These are phyloP conservation scores for Pteruthius melanotis DNA, from an alignment of 2,113 vertebrate species.

Conservation along the genomic window DNA sequence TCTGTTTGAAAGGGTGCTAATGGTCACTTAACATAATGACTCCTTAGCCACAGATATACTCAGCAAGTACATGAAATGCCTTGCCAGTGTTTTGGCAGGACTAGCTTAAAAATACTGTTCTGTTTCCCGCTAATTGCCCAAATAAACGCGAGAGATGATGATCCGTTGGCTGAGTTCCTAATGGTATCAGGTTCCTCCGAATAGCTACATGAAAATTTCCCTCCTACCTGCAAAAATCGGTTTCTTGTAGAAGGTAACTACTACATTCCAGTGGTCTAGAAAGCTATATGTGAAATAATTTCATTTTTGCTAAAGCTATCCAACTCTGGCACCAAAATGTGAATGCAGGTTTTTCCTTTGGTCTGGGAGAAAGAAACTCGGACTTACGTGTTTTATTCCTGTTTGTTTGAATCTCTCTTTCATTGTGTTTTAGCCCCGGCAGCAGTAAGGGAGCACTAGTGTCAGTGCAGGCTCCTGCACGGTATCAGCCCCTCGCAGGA, in stretches of 20 bases:
- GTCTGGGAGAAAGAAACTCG: not conserved
- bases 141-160: not conserved
- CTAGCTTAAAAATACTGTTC: not conserved
- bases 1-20: not conserved
- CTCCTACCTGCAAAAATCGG: not conserved
- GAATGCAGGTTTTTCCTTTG: not conserved
- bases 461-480: not conserved
- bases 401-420: not conserved
- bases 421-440: not conserved
- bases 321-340: not conserved
- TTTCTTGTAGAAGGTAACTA: not conserved
- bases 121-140: not conserved
- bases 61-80: not conserved
- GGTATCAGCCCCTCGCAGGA: not conserved
- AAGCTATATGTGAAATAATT: not conserved
- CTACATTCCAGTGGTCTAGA: not conserved
- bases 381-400: not conserved
- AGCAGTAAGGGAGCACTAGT: accelerated
- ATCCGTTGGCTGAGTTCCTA: not conserved
- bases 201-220: not conserved
- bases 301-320: not conserved
- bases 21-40: slow-evolving; percentile 8
- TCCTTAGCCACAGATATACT: not conserved
- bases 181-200: not conserved
- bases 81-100: not conserved